These are phyloP conservation scores for Campoplex nolae DNA, from an alignment of 2,888 invertebrate species.

Conservation along the genomic window DNA sequence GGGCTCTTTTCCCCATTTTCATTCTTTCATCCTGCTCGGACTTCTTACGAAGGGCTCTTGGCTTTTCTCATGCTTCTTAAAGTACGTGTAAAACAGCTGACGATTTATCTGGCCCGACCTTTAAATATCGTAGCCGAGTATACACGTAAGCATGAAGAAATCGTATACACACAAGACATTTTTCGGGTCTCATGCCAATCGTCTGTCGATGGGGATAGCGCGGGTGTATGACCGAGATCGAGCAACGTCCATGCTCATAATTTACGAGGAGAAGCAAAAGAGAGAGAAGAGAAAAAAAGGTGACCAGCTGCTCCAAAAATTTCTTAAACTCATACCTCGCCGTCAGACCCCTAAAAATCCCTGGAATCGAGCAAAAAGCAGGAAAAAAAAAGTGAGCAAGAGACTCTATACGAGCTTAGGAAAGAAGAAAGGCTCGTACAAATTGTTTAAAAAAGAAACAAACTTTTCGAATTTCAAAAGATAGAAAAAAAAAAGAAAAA, in stretches of 20 bases:
- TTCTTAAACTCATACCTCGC: not conserved
- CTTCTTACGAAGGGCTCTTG: not conserved
- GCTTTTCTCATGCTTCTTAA: conserved; percentile 9
- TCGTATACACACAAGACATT: conserved; percentile 6
- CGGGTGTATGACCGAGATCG: not conserved
- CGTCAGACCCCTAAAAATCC: conserved; percentile 22
- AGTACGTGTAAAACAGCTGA: conserved; percentile 49
- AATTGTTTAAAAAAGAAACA: too few relatives aligned
- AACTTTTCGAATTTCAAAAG: too few relatives aligned
- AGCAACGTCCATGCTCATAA: not conserved
- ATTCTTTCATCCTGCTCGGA: conserved; percentile 15
- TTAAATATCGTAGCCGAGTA: conserved; percentile 18
- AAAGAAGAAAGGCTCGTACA: conserved; percentile 2
- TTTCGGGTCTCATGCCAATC: conserved; percentile 15
- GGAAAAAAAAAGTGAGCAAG: conserved; percentile 10
- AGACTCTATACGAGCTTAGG: not conserved
- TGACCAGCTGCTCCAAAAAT: conserved; percentile 25
- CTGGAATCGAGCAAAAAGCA: conserved; percentile 10
- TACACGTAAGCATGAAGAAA: not conserved
- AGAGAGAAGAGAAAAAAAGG: not conserved
- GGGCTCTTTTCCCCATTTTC: conserved; percentile 16
- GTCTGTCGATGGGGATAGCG: not conserved
- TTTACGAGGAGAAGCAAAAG: not conserved
- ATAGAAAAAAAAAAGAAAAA: too few relatives aligned
- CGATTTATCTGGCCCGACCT: conserved; percentile 35